phyloP scores from a whole-genome alignment of 2,113 vertebrate species.

The Anhinga rufa region DNA sequence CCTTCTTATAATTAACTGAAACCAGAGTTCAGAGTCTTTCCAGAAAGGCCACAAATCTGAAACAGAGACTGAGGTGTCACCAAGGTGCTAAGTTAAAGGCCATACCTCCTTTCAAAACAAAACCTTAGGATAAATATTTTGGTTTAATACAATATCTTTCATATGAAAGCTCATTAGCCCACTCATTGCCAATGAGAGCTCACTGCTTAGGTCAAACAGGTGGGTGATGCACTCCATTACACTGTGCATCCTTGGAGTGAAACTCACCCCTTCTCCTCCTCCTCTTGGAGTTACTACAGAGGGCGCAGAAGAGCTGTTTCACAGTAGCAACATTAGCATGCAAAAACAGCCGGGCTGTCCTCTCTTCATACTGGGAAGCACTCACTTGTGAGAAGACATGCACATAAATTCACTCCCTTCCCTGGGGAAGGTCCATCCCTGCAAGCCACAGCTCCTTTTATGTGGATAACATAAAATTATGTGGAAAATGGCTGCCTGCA shows the following conservation, averaged over 20 bases:
- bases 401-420: neutral
- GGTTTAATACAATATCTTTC: neutral
- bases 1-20: neutral
- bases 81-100: neutral
- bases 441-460: neutral
- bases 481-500: neutral
- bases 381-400: neutral
- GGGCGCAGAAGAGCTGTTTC: neutral
- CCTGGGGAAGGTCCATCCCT: neutral
- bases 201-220: neutral
- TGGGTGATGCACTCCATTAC: neutral
- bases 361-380: neutral
- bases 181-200: neutral
- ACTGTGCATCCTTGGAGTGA: neutral
- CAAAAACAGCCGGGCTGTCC: neutral
- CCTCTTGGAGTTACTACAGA: neutral
- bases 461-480: neutral
- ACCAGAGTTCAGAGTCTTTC: neutral
- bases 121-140: neutral
- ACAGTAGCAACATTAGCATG: rapidly evolving
- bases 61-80: neutral
- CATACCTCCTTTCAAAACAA: neutral
- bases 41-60: neutral
- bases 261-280: neutral
- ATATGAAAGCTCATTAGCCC: neutral